phyloP scores from a whole-genome alignment of 2,888 invertebrate species.

The Coelopa pilipes region DNA sequence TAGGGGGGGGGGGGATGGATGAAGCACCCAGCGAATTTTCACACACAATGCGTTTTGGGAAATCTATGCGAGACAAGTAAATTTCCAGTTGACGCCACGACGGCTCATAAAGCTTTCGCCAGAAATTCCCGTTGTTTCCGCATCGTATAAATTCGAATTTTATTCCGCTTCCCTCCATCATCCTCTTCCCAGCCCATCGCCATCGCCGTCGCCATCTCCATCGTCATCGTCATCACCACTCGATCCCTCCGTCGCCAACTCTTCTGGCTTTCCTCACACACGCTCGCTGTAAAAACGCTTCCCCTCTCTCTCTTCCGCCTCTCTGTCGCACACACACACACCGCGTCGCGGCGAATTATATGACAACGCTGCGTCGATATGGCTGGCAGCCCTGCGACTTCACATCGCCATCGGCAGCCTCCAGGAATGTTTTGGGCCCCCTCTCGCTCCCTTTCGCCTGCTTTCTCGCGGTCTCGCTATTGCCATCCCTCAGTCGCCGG shows the following conservation, averaged over 20 bases:
- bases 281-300: not conserved
- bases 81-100: constrained; percentile 58
- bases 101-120: constrained; percentile 62
- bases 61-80: constrained; percentile 41
- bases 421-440: no score
- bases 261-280: not conserved
- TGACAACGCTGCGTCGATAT: constrained; percentile 15
- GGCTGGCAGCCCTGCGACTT: not conserved
- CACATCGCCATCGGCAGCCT: no score
- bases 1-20: no score
- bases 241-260: not conserved
- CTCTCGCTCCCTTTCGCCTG: no score
- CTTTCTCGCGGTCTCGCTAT: no score
- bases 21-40: constrained; percentile 22
- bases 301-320: not conserved
- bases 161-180: not conserved
- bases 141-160: constrained; percentile 27
- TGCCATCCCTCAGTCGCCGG: no score
- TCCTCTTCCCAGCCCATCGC: not conserved
- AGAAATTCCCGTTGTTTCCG: constrained; percentile 30
- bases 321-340: no score
- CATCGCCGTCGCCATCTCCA: no score
- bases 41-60: constrained; percentile 31
- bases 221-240: no score
- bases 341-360: not conserved